Base-by-base conservation (phyloP, 2,113 vertebrate species). In the Narcine bancroftii region DNA sequence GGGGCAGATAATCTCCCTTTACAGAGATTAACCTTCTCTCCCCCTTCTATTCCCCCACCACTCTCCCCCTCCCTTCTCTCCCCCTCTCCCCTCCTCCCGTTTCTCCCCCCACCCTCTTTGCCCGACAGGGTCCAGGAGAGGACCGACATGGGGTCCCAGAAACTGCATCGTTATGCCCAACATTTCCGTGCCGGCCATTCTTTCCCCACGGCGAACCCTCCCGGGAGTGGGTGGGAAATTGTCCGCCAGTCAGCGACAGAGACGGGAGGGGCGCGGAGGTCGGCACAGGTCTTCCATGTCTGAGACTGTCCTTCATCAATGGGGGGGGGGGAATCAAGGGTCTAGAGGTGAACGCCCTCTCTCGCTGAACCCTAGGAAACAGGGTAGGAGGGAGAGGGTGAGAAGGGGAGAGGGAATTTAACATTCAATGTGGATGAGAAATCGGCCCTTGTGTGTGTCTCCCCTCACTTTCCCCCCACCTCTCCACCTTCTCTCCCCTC, bases 101-200 rank as follows among this genome's bases (percentile, higher is more conserved):
- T 5, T 29, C 71, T 33, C 71, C 69, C 69, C 69, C 69, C 75
- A 36, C 92, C 92, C 93, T 24, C 42, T 6, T 92, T 63, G 92
- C 36, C 92, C 56, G 93, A 89, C 94, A 99, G 98, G 93, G 97
- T 99, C 15, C 97, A 99, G 94, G 97, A 97, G 93, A 95, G 96
- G 71, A 95, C 96, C 0, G 97, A 98, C 81, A 94, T 96, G 9
- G 95, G 96, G 93, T 93, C 96, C 6, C 95, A 97, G 56, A 97
- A 97, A 94, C 95, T 97, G 89, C 95, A 96, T 15, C 95, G 96
- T 1, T 98, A 97, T 56, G 93, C 97, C 24, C 96, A 96, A 83
- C 96, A 95, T 0, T 97, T 99, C 93, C 95, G 96, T 89, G 21
- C 4, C 5, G 69, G 4, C 21, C 26, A 5, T 24, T 24, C 24